Evolutionary conservation across 2,888 invertebrate species (phyloP).

Genomic region (Ochropacha duplaris): DNA sequence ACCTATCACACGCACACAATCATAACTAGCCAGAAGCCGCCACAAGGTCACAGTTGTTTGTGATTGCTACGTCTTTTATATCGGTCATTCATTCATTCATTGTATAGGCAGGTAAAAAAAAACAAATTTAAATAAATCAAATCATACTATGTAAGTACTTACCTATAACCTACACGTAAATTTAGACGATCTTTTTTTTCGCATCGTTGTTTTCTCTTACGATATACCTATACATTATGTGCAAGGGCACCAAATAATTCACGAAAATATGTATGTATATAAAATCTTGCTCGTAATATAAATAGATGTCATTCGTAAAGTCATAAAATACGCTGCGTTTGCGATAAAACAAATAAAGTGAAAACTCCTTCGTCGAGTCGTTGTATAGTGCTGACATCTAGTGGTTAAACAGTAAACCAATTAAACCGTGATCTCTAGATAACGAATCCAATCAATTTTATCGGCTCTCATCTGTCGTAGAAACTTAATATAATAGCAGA

Average conservation of each 20-base stretch:
- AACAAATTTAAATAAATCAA: too few relatives aligned
- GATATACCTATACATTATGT: too few relatives aligned
- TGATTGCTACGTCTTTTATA: neutral
- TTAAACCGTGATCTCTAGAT: neutral
- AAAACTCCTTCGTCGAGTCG: neutral
- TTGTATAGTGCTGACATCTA: neutral
- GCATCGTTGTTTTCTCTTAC: too few relatives aligned
- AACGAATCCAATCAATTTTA: too few relatives aligned
- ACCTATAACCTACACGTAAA: too few relatives aligned
- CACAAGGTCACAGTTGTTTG: neutral
- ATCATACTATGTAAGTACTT: too few relatives aligned
- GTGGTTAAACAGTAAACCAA: neutral
- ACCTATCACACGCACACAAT: neutral
- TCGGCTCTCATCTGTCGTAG: neutral
- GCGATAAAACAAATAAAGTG: neutral
- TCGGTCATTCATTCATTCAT: neutral
- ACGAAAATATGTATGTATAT: too few relatives aligned
- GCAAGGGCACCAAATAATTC: too few relatives aligned
- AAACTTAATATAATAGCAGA: too few relatives aligned
- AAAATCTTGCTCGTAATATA: neutral
- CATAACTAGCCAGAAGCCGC: neutral
- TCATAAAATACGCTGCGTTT: neutral
- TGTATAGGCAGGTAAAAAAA: neutral
- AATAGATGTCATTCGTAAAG: neutral
- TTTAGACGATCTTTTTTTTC: too few relatives aligned